Evolutionary conservation across 2,888 invertebrate genomes (phyloP).

Genomic region (Erannis defoliaria): DNA sequence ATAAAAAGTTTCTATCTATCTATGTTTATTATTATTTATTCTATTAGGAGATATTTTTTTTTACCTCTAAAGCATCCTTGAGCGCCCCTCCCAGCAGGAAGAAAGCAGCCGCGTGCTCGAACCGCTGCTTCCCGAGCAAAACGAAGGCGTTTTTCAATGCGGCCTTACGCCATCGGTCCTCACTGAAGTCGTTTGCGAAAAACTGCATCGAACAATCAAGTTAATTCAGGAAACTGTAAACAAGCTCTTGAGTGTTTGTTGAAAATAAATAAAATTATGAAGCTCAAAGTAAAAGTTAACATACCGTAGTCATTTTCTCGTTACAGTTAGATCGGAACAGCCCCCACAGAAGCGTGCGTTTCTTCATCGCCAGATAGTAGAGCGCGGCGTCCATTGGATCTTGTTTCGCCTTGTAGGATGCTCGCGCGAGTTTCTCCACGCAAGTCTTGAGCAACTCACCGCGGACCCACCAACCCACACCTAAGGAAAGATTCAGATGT

Average conservation of each 20-base stretch:
- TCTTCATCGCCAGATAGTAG: conserved; percentile 99
- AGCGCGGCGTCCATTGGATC: conserved; percentile 99
- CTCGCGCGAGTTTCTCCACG: conserved; percentile 97
- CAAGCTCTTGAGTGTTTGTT: no score
- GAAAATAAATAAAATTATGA: no score
- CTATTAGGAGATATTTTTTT: no score
- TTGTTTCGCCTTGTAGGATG: conserved; percentile 95
- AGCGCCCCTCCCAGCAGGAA: conserved; percentile 98
- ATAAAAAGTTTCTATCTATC: no score
- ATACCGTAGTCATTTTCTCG: conserved; percentile 93
- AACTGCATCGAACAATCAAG: conserved; percentile 83
- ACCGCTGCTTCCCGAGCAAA: conserved; percentile 97
- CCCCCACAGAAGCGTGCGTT: conserved; percentile 98
- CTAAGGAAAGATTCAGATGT: conserved; percentile 56
- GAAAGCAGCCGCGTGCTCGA: conserved; percentile 99
- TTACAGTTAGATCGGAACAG: conserved; percentile 95
- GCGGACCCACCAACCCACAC: conserved; percentile 98
- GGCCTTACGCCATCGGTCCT: conserved; percentile 98
- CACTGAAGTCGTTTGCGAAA: conserved; percentile 97
- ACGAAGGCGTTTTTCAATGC: conserved; percentile 99
- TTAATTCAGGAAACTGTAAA: not conserved
- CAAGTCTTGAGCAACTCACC: conserved; percentile 93
- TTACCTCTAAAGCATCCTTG: conserved; percentile 97
- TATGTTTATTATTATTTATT: no score
- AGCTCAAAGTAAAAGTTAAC: conserved; percentile 37